Base-by-base conservation (phyloP, 2,888 invertebrate genomes). In the Mesochorus sp. region DNA sequence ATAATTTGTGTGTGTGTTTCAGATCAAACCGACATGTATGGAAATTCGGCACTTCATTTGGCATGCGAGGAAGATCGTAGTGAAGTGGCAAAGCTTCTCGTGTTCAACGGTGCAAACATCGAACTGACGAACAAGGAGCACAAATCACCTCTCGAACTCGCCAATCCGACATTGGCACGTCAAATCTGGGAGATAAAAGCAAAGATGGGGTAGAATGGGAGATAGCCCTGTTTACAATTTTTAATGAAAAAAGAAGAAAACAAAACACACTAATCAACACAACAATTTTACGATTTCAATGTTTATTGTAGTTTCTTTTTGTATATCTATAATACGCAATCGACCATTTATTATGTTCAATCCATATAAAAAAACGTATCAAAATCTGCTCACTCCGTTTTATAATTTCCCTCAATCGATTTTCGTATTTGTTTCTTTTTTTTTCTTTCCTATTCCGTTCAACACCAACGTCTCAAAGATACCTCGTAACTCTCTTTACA, bases 1-100 rank as follows among this genome's bases (percentile, higher is more conserved):
- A 17, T 26, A 57, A 53, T n/a, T 44, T 49, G 14, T 6, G n/a
- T n/a, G n/a, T n/a, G n/a, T n/a, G 73, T 79, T 79, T 34, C 51
- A 79, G 92, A 96, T 90, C 85, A 92, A 21, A 92, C 91, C 84
- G 97, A 97, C 91, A 91, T 91, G 37, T 94, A 94, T 84, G 96
- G 96, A 26, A 95, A 95, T 87, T 95, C 96, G 17, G 93, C 97
- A 44, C 90, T 97, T 93, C 96, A 97, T 91, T 92, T 96, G 79
- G 95, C 96, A 1, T 96, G 96, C 91, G 96, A 97, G 90, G 97
- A 97, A 90, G 94, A 95, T 83, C 92, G 95, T 80, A 92, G 93
- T 81, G 93, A 94, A 74, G 94, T 93, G 81, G 95, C 95, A 4
- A 92, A 93, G 84, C 89, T 95, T 82, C 91, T 97, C 73, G 93